Conservation (phyloP, 30 jellyfish, hydroid and myxozoan genomes). For the Mastigias papua region DNA sequence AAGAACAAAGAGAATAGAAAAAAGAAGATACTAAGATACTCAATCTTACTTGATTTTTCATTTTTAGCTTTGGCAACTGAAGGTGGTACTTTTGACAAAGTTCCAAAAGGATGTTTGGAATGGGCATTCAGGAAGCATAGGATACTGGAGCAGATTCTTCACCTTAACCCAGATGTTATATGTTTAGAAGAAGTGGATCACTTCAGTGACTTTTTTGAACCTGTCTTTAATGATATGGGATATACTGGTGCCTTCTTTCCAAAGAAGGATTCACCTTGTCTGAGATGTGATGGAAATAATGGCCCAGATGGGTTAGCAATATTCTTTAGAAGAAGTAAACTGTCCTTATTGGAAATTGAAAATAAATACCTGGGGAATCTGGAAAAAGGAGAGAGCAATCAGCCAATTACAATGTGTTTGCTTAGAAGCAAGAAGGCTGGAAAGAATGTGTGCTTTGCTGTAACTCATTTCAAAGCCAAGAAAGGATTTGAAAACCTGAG, state of each 20-base stretch:
- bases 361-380: conserved; percentile 62
- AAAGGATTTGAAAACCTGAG: conserved; percentile 79
- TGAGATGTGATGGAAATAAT: conserved; percentile 60
- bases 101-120: conserved; percentile 63
- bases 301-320: conserved; percentile 96
- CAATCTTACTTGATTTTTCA: background rate
- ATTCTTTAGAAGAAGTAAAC: conserved; percentile 55
- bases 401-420: conserved; percentile 61
- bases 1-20: too few relatives aligned
- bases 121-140: conserved; percentile 77
- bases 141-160: conserved; percentile 63
- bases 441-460: conserved; percentile 61
- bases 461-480: conserved; percentile 86
- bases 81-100: conserved; percentile 69
- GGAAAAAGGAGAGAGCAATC: conserved; percentile 70
- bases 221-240: conserved; percentile 55
- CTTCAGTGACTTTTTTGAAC: conserved; percentile 77
- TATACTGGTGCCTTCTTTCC: conserved; percentile 72
- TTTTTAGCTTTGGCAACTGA: conserved; percentile 73
- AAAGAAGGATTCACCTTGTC: conserved; percentile 88
- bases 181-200: conserved; percentile 95
- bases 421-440: conserved; percentile 23
- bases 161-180: conserved; percentile 64
- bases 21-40: too few relatives aligned
- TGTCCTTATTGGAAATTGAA: conserved; percentile 7